Evolutionary conservation across 2,888 invertebrate genomes (phyloP).

Genomic region (Graphium colonna): DNA sequence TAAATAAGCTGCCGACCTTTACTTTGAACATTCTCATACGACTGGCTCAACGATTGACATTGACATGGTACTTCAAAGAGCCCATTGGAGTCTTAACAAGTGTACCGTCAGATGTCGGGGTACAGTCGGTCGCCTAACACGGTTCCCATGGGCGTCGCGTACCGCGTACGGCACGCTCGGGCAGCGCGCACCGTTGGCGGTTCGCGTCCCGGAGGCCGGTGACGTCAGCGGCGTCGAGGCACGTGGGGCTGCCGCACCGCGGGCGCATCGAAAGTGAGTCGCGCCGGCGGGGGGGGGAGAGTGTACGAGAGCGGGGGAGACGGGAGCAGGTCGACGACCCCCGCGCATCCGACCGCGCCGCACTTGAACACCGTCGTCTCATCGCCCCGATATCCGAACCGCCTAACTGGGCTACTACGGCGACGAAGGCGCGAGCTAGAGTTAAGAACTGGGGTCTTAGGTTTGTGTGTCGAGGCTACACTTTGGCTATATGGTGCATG

Average conservation of each 20-base stretch:
- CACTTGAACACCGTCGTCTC: constrained; percentile 69
- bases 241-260: constrained; percentile 67
- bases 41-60: too few relatives aligned
- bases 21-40: too few relatives aligned
- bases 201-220: constrained; percentile 49
- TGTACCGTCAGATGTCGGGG: not conserved
- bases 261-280: constrained; percentile 70
- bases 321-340: constrained; percentile 62
- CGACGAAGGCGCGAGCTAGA: constrained; percentile 1
- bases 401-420: constrained; percentile 7
- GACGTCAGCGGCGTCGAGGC: constrained; percentile 69
- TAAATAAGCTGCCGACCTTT: too few relatives aligned
- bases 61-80: too few relatives aligned
- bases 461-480: too few relatives aligned
- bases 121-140: constrained; percentile 32
- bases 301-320: constrained; percentile 37
- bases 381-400: constrained; percentile 63
- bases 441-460: too few relatives aligned
- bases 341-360: constrained; percentile 72
- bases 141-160: constrained; percentile 60
- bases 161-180: constrained; percentile 55
- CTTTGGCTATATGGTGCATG: too few relatives aligned
- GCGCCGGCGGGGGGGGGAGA: constrained; percentile 39
- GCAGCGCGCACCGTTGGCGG: constrained; percentile 29
- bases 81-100: too few relatives aligned